These are phyloP conservation scores for Aulostomus chinensis DNA, from an alignment of 2,797 vertebrate genomes.

Conservation along the genomic window DNA sequence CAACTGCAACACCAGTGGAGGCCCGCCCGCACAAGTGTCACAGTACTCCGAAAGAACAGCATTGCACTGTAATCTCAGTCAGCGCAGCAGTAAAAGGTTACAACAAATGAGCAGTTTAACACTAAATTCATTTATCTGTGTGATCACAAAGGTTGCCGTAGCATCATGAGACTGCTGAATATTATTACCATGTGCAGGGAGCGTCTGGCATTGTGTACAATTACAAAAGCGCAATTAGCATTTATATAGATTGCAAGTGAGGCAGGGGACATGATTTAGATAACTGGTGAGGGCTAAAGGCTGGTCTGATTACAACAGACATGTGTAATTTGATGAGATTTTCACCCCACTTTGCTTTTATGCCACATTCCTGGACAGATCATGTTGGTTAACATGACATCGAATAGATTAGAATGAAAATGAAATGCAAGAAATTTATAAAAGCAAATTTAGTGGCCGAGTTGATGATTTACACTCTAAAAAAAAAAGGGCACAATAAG, in stretches of 20 bases:
- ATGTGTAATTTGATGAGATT: conserved; percentile 39
- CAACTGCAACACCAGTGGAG: conserved; percentile 43
- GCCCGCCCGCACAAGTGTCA: conserved; percentile 31
- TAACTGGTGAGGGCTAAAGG: conserved; percentile 36
- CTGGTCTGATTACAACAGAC: conserved; percentile 20
- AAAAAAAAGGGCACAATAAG: conserved; percentile 22
- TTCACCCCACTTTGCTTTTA: conserved; percentile 19
- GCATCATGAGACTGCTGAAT: conserved; percentile 35
- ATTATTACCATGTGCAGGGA: conserved; percentile 44
- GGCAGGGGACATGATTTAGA: conserved; percentile 31
- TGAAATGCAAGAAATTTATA: conserved; percentile 19
- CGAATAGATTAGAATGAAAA: conserved; percentile 17
- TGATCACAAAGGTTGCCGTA: conserved; percentile 54
- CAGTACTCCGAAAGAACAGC: conserved; percentile 53
- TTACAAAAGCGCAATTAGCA: conserved; percentile 74
- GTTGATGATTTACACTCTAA: conserved; percentile 25
- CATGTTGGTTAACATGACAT: conserved; percentile 24
- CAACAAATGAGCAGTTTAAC: conserved; percentile 54
- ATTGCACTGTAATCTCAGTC: conserved; percentile 32
- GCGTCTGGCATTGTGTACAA: conserved; percentile 43
- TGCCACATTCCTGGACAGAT: conserved; percentile 4
- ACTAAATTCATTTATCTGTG: conserved; percentile 48
- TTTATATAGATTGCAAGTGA: conserved; percentile 59
- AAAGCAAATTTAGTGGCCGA: conserved; percentile 31
- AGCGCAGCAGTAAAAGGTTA: conserved; percentile 61